A percentile compares a stretch with the other conserved stretches of the same genome.
Conservation (phyloP, 2,113 vertebrate species). For the Ailuropoda melanoleuca region DNA sequence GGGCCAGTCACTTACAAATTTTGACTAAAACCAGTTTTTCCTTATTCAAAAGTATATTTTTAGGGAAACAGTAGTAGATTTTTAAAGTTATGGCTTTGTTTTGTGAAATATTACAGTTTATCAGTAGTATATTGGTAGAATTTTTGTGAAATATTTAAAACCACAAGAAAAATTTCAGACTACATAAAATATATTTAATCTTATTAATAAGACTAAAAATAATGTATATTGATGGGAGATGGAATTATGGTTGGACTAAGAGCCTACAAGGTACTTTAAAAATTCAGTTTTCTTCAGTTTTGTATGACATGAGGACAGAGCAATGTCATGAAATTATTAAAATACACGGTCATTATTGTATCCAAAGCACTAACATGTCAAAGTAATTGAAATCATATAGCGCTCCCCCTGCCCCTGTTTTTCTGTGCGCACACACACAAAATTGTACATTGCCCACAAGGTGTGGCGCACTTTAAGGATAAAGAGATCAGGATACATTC, state of each 20-base stretch:
- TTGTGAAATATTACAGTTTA: conserved; percentile 14
- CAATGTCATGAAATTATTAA: conserved; percentile 29
- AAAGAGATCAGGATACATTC: background rate
- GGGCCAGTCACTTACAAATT: background rate
- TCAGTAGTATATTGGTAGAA: background rate
- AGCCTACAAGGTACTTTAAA: background rate
- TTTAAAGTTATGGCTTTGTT: background rate
- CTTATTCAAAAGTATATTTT: background rate
- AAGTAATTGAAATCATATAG: conserved; percentile 35
- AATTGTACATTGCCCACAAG: background rate
- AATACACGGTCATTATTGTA: background rate
- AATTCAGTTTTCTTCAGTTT: conserved; percentile 30
- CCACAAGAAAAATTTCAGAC: background rate
- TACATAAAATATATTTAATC: background rate
- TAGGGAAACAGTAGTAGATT: background rate
- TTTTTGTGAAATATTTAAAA: conserved; percentile 17
- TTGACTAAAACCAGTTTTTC: background rate
- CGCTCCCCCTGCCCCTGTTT: background rate
- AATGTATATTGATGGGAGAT: background rate
- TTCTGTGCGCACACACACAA: background rate
- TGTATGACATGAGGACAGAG: background rate
- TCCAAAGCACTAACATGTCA: background rate
- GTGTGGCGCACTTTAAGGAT: background rate
- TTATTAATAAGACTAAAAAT: background rate
- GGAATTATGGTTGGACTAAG: conserved; percentile 10